These are phyloP conservation scores for Syrmaticus mikado DNA, from an alignment of 2,113 vertebrate genomes.

Conservation along the genomic window DNA sequence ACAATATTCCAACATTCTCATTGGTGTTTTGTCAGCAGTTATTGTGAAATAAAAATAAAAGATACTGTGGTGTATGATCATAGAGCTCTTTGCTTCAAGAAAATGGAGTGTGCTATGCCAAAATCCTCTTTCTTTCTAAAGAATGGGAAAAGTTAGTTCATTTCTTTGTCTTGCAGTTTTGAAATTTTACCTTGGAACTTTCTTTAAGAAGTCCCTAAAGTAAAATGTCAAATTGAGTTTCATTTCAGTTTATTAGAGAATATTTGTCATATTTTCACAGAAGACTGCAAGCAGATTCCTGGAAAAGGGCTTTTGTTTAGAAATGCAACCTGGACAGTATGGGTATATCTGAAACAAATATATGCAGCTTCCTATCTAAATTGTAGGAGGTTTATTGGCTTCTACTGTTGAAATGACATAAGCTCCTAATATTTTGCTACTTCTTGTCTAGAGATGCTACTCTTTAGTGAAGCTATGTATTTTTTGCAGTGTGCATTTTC, in stretches of 20 bases:
- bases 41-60: background rate
- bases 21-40: background rate
- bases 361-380: background rate
- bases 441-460: background rate
- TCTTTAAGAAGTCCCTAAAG: background rate
- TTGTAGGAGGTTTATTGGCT: background rate
- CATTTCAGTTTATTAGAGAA: slow-evolving; percentile 7
- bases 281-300: background rate
- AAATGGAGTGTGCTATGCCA: background rate
- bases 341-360: background rate
- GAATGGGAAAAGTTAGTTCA: background rate
- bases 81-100: background rate
- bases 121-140: background rate
- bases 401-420: background rate
- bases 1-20: background rate
- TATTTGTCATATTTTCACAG: background rate
- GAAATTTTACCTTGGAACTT: background rate
- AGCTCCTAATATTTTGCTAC: background rate
- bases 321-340: background rate
- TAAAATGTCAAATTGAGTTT: slow-evolving; percentile 1
- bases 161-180: slow-evolving; percentile 20
- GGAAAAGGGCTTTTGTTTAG: background rate
- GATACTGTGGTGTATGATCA: background rate
- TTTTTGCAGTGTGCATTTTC: background rate
- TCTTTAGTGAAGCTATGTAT: background rate